These are phyloP conservation scores for Dasyprocta punctata DNA, from an alignment of 2,113 vertebrate genomes.

Conservation along the genomic window DNA sequence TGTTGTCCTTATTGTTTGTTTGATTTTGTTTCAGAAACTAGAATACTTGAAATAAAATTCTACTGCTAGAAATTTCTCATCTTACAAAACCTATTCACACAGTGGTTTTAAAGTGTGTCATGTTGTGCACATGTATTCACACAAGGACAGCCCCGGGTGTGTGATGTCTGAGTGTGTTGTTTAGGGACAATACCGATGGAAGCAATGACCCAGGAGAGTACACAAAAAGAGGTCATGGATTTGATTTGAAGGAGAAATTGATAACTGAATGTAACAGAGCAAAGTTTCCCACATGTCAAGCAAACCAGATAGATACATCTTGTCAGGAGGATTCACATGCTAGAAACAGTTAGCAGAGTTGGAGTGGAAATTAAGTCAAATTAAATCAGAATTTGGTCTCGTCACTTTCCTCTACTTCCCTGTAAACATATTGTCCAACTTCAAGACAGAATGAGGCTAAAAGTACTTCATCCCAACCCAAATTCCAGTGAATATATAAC, in stretches of 20 bases:
- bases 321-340: background rate
- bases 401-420: background rate
- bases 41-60: background rate
- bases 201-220: background rate
- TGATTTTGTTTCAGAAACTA: background rate
- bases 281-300: background rate
- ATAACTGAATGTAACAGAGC: background rate
- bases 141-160: background rate
- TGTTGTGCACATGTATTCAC: background rate
- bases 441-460: background rate
- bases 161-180: background rate
- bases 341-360: slow-evolving; percentile 28
- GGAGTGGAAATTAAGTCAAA: slow-evolving; percentile 29
- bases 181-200: background rate
- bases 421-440: background rate
- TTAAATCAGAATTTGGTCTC: slow-evolving; percentile 13
- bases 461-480: background rate
- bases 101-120: background rate
- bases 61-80: background rate
- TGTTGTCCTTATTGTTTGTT: background rate
- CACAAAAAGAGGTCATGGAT: background rate
- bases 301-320: background rate
- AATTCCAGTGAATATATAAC: background rate
- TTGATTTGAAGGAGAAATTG: slow-evolving; percentile 4
- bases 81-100: background rate